phyloP scores from a whole-genome alignment of 2,888 invertebrate genomes.

The Melitaea athalia region DNA sequence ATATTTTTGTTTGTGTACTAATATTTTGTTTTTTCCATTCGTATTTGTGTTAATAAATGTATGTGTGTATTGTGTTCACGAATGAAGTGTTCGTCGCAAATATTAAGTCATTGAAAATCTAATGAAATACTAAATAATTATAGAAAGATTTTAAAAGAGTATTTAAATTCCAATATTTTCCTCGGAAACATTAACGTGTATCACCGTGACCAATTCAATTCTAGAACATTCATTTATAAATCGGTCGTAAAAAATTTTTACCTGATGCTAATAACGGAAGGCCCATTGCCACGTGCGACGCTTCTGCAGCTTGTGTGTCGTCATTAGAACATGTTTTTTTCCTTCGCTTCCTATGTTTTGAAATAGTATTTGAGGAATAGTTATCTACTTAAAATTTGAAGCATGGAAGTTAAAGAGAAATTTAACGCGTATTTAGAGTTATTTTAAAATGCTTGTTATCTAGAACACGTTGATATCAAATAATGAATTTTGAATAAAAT shows the following conservation, averaged over 20 bases:
- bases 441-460: not conserved
- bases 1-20: too few relatives aligned
- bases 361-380: constrained; percentile 23
- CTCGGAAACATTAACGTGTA: constrained; percentile 42
- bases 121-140: not conserved
- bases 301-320: constrained; percentile 60
- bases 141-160: not conserved
- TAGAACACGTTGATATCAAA: not conserved
- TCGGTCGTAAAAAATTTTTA: constrained; percentile 73
- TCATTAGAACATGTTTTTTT: constrained; percentile 36
- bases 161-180: not conserved
- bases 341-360: constrained; percentile 27
- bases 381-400: not conserved
- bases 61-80: too few relatives aligned
- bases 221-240: constrained; percentile 68
- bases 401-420: not conserved
- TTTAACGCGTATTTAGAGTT: not conserved
- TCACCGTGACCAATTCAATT: constrained; percentile 52
- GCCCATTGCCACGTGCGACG: constrained; percentile 76
- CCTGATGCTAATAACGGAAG: constrained; percentile 77
- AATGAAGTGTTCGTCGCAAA: too few relatives aligned
- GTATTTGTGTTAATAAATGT: too few relatives aligned
- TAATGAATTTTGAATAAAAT: not conserved
- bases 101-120: too few relatives aligned
- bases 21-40: too few relatives aligned